phyloP scores from a whole-genome alignment of 2,113 vertebrate genomes.

The Steatornis caripensis region DNA sequence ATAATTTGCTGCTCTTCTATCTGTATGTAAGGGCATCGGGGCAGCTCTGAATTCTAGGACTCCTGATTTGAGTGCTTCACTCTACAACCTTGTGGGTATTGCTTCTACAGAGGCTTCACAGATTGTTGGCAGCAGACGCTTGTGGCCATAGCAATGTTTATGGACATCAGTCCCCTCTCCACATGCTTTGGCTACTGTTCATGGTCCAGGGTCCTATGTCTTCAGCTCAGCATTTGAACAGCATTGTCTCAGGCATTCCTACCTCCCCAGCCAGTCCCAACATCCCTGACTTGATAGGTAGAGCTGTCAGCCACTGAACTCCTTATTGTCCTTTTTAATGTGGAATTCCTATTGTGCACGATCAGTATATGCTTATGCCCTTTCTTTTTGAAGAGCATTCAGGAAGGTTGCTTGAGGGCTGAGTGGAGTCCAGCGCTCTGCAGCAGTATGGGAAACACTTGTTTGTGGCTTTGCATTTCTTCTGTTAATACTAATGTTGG shows the following conservation, averaged over 20 bases:
- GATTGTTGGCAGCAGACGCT: background rate
- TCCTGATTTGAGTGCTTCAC: background rate
- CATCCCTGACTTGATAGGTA: background rate
- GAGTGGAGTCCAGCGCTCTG: background rate
- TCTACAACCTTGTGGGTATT: background rate
- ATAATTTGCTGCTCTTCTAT: background rate
- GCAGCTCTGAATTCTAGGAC: background rate
- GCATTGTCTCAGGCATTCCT: background rate
- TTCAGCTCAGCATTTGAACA: background rate
- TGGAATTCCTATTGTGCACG: background rate
- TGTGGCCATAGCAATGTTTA: background rate
- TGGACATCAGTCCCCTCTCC: background rate
- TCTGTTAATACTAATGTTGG: background rate
- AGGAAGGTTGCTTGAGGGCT: background rate
- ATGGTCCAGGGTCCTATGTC: background rate
- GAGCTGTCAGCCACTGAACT: background rate
- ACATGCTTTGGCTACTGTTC: background rate
- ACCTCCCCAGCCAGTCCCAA: background rate
- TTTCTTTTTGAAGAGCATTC: background rate
- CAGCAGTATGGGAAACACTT: background rate
- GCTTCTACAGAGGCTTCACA: background rate
- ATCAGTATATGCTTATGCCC: background rate
- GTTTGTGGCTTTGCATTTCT: background rate
- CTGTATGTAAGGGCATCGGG: background rate
- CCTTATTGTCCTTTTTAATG: background rate